Percentiles rank a stretch among this genome's conserved stretches.
Conservation (phyloP, 2,888 invertebrate genomes). For the Agrilus cyanescens region DNA sequence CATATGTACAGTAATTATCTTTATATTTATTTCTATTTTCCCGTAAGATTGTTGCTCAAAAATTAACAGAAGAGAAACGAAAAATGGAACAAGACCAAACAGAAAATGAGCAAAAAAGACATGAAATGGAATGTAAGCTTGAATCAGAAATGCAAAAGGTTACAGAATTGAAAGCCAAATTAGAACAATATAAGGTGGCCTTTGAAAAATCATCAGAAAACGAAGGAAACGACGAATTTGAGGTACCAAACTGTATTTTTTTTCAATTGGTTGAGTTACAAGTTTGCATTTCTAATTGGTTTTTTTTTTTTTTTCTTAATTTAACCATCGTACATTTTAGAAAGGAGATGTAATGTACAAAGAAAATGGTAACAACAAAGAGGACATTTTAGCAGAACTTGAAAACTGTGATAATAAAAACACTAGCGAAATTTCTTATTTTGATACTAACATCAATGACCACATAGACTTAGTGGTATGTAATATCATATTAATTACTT, state of each 20-base stretch:
- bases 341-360: conserved; percentile 15
- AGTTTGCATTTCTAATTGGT: background rate
- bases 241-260: conserved; percentile 9
- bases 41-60: conserved; percentile 37
- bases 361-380: conserved; percentile 23
- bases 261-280: background rate
- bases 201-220: conserved; percentile 9
- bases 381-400: conserved; percentile 28
- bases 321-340: conserved; percentile 10
- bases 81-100: conserved; percentile 38
- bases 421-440: too few species aligned
- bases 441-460: conserved; percentile 11
- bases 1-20: background rate
- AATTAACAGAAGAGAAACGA: conserved; percentile 41
- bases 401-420: conserved; percentile 18
- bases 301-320: background rate
- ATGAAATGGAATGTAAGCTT: conserved; percentile 25
- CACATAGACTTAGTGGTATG: conserved; percentile 29
- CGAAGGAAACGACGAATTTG: conserved; percentile 14
- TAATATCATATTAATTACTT: conserved; percentile 5
- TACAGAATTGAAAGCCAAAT: conserved; percentile 23
- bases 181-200: conserved; percentile 23
- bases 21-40: background rate
- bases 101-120: conserved; percentile 36
- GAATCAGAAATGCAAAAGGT: conserved; percentile 18